These are phyloP conservation scores for Entosphenus tridentatus DNA, from an alignment of 2,113 vertebrate species.

Conservation along the genomic window DNA sequence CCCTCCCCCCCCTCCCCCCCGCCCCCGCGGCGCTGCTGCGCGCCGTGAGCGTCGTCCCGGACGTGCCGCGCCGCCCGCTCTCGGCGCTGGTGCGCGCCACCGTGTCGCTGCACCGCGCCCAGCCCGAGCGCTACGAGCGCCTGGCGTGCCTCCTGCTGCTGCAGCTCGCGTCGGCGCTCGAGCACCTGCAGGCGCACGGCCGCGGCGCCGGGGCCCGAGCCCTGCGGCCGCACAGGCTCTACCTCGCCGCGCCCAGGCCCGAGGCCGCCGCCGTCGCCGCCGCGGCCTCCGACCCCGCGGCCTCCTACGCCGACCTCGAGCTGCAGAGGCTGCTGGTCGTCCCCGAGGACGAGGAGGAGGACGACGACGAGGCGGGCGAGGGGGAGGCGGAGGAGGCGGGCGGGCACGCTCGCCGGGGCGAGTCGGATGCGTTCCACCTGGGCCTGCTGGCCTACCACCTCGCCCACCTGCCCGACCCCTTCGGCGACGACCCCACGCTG, in stretches of 20 bases:
- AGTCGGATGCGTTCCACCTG: slow-evolving; percentile 11
- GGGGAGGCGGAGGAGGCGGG: slow-evolving; percentile 8
- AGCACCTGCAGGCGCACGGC: slow-evolving; percentile 18
- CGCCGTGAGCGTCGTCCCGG: slow-evolving; percentile 17
- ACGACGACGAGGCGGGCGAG: slow-evolving; percentile 9
- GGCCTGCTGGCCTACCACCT: slow-evolving; percentile 23
- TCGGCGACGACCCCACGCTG: slow-evolving; percentile 1
- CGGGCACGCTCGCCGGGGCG: rapidly evolving
- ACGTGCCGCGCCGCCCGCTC: slow-evolving; percentile 30
- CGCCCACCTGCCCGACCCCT: slow-evolving; percentile 16
- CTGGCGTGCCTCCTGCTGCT: slow-evolving; percentile 29
- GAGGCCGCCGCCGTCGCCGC: not conserved
- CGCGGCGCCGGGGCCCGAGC: slow-evolving; percentile 16
- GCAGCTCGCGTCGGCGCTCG: slow-evolving; percentile 30
- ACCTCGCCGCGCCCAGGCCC: slow-evolving; percentile 1
- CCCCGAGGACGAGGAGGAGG: slow-evolving; percentile 9
- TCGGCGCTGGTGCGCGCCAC: slow-evolving; percentile 23
- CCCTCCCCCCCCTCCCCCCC: no score
- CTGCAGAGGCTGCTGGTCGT: slow-evolving; percentile 28
- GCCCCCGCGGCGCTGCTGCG: not conserved
- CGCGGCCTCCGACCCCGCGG: slow-evolving; percentile 9
- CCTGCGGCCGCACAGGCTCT: slow-evolving; percentile 24
- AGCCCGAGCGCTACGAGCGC: slow-evolving; percentile 21
- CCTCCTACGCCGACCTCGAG: slow-evolving; percentile 11
- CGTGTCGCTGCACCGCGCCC: slow-evolving; percentile 11